Percentiles rank a stretch among this genome's conserved stretches.
Conservation (phyloP, 2,797 vertebrate genomes). For the Hydrophis major region DNA sequence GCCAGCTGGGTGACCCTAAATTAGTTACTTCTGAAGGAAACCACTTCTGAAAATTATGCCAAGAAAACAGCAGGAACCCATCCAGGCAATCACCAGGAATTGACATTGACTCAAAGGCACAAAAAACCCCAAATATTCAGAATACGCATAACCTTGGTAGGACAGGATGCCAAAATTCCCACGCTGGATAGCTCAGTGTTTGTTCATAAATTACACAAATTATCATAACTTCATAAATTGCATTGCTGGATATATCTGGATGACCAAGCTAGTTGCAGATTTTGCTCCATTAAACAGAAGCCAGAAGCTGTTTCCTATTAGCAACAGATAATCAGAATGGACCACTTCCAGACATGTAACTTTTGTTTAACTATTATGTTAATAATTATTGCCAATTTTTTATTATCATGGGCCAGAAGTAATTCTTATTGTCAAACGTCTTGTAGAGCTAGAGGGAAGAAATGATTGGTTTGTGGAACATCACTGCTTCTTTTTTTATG, state of each 20-base stretch:
- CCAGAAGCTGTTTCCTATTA: not conserved
- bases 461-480: not conserved
- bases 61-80: not conserved
- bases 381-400: not conserved
- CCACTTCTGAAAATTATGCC: not conserved
- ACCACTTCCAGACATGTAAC: not conserved
- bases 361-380: not conserved
- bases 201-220: not conserved
- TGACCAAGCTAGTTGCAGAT: not conserved
- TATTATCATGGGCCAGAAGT: not conserved
- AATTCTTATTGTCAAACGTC: not conserved
- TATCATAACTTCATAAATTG: not conserved
- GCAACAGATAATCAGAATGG: not conserved
- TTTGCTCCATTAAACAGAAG: not conserved
- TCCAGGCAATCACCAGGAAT: not conserved
- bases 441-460: not conserved
- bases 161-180: not conserved
- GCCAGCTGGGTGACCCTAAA: not conserved
- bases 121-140: not conserved
- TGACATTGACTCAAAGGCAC: not conserved
- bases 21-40: not conserved
- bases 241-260: not conserved
- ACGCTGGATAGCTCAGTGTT: not conserved
- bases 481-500: not conserved
- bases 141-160: not conserved